phyloP scores from a whole-genome alignment of 2,888 invertebrate genomes.

The Willowsia nigromaculata region DNA sequence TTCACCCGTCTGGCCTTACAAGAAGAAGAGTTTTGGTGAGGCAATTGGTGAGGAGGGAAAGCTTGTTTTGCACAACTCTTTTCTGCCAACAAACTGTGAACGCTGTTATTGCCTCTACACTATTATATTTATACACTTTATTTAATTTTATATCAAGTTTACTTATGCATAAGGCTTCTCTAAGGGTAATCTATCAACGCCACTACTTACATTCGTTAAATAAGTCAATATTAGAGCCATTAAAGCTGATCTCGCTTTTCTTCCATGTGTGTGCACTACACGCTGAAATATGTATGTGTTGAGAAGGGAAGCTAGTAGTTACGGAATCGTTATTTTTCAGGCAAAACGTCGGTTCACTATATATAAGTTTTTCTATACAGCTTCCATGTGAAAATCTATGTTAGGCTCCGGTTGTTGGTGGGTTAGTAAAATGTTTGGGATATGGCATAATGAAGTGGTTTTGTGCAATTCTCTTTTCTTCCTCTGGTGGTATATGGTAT shows the following conservation, averaged over 20 bases:
- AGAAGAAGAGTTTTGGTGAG: neutral
- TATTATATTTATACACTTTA: slow-evolving; percentile 41
- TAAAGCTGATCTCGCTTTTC: slow-evolving; percentile 56
- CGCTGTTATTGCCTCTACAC: neutral
- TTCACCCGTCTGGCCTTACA: neutral
- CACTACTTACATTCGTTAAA: slow-evolving; percentile 65
- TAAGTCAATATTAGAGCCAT: slow-evolving; percentile 64
- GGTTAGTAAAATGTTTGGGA: neutral
- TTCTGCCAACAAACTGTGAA: neutral
- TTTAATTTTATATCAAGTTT: slow-evolving; percentile 44
- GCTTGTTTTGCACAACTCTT: neutral
- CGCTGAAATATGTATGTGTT: neutral
- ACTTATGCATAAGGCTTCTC: slow-evolving; percentile 31
- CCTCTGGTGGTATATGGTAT: too few relatives aligned
- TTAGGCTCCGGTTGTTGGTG: neutral
- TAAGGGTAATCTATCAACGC: slow-evolving; percentile 62
- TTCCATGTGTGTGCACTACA: neutral
- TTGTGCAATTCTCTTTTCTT: neutral
- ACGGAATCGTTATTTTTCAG: neutral
- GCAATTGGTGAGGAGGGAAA: neutral
- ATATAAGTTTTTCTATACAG: neutral
- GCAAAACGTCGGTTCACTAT: neutral
- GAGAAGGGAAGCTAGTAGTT: neutral
- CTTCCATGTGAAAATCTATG: neutral
- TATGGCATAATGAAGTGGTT: slow-evolving; percentile 9